A percentile compares a stretch with the other conserved stretches of the same genome.
Conservation (phyloP, 1,140 invertebrate genomes). For the Drosophila teissieri region DNA sequence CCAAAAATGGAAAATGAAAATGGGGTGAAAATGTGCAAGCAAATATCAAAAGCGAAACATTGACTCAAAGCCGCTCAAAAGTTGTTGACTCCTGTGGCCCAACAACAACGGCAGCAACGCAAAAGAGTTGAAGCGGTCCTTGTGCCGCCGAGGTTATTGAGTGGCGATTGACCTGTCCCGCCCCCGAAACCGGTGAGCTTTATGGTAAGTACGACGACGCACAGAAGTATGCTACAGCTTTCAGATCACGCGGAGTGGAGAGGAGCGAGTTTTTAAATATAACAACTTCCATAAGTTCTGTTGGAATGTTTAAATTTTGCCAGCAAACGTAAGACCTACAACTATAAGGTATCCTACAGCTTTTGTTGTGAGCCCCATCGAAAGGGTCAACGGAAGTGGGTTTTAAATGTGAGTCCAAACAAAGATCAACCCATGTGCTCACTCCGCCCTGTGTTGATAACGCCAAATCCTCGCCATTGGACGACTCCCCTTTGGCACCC, state of each 20-base stretch:
- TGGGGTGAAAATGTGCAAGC: conserved; percentile 14
- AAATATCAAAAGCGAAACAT: conserved; percentile 29
- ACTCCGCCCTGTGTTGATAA: conserved; percentile 35
- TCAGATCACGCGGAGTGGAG: conserved; percentile 15
- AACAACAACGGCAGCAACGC: conserved; percentile 34
- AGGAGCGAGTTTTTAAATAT: not conserved
- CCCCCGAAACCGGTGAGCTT: conserved; percentile 2
- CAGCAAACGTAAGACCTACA: too few species aligned
- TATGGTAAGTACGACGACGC: conserved; percentile 21
- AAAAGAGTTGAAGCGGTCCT: conserved; percentile 56
- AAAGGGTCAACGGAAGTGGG: conserved; percentile 39
- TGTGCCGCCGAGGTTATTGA: conserved; percentile 44
- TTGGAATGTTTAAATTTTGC: too few species aligned
- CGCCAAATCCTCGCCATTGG: conserved; percentile 12
- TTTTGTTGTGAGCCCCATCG: not conserved
- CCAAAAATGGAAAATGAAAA: conserved; percentile 36
- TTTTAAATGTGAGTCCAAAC: conserved; percentile 51
- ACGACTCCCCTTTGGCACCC: not conserved
- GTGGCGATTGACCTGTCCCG: conserved; percentile 66
- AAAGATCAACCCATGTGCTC: conserved; percentile 17
- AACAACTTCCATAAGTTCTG: too few species aligned
- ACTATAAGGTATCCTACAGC: too few species aligned
- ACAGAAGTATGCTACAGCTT: conserved; percentile 61
- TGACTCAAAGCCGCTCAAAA: conserved; percentile 43
- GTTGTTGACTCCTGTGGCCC: conserved; percentile 37